A percentile compares a stretch with the other conserved stretches of the same genome.
phyloP scores from a whole-genome alignment of 2,888 invertebrate species.

The Sussaba pulchella region DNA sequence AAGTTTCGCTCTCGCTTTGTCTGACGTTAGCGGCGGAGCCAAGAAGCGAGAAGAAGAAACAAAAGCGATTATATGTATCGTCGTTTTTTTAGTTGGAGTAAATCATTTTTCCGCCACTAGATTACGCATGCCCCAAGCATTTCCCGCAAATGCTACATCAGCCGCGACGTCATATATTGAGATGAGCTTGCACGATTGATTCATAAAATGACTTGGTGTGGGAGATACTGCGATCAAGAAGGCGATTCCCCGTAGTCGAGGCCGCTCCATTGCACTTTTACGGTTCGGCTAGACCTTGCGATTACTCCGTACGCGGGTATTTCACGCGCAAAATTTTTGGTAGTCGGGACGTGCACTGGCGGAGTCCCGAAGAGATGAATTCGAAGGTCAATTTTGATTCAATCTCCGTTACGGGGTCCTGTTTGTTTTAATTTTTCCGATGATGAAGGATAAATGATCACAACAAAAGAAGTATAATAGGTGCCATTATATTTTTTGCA shows the following conservation, averaged over 20 bases:
- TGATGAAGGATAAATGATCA: no score
- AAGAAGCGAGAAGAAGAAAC: neutral
- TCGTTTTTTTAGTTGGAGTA: no score
- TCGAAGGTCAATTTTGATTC: neutral
- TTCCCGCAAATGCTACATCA: conserved; percentile 71
- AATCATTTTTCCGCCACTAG: conserved; percentile 31
- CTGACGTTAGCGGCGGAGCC: neutral
- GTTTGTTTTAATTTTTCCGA: no score
- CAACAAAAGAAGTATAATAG: no score
- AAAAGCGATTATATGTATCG: no score
- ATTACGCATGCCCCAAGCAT: conserved; percentile 47
- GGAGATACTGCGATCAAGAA: conserved; percentile 90
- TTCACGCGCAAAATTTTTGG: conserved; percentile 88
- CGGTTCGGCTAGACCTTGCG: conserved; percentile 86
- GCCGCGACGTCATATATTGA: conserved; percentile 60
- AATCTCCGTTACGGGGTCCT: no score
- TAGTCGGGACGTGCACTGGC: conserved; percentile 88
- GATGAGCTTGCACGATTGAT: neutral
- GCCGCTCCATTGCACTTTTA: conserved; percentile 88
- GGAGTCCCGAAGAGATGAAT: conserved; percentile 85
- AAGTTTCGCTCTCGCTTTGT: no score
- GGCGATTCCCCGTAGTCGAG: conserved; percentile 88
- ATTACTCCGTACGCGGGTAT: conserved; percentile 87
- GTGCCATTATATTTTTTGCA: no score
- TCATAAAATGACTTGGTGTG: conserved; percentile 90